Evolutionary conservation across 2,888 invertebrate genomes (phyloP).

Genomic region (Elysia crispata): DNA sequence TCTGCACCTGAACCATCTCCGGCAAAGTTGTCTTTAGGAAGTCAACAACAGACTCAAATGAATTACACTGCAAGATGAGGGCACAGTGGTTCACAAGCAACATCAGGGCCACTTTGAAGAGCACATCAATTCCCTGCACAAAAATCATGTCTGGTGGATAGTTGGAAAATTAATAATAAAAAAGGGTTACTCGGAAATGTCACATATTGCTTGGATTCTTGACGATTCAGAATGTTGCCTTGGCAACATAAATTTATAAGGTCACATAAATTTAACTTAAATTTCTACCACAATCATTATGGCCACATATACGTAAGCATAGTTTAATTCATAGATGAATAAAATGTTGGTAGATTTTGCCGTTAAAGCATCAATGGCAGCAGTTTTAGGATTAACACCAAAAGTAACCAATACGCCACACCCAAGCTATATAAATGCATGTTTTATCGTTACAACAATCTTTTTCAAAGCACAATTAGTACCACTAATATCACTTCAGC

Average conservation of each 20-base stretch:
- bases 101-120: slow-evolving; percentile 92
- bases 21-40: slow-evolving; percentile 87
- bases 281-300: too few relatives aligned
- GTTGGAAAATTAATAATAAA: neutral
- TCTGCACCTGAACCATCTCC: slow-evolving; percentile 78
- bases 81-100: slow-evolving; percentile 91
- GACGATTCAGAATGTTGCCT: neutral
- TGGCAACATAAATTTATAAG: neutral
- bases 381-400: too few relatives aligned
- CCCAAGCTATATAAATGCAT: too few relatives aligned
- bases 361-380: too few relatives aligned
- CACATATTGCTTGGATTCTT: neutral
- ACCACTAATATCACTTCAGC: too few relatives aligned
- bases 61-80: slow-evolving; percentile 88
- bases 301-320: too few relatives aligned
- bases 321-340: too few relatives aligned
- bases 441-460: too few relatives aligned
- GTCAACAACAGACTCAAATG: slow-evolving; percentile 95
- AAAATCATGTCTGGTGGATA: slow-evolving; percentile 88
- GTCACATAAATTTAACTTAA: too few relatives aligned
- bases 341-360: too few relatives aligned
- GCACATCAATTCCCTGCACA: slow-evolving; percentile 91
- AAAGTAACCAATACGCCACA: too few relatives aligned
- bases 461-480: too few relatives aligned
- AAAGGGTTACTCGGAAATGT: neutral